A percentile compares a stretch with the other conserved stretches of the same genome.
phyloP scores from a whole-genome alignment of 1,140 invertebrate genomes.

The Leptinotarsa lineolata region DNA sequence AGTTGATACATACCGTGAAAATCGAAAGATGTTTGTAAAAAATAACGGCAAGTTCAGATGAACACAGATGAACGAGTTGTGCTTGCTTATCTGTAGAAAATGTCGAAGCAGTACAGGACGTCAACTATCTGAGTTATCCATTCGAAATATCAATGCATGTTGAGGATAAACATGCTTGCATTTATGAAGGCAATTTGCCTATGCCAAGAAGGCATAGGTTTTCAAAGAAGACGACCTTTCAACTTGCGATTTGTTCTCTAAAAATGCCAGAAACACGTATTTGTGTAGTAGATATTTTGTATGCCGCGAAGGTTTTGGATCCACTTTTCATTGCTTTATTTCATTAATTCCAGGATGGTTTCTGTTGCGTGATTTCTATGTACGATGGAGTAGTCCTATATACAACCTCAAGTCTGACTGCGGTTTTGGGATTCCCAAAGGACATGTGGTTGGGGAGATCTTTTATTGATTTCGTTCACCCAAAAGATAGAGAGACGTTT shows the following conservation, averaged over 20 bases:
- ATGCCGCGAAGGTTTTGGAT: neutral
- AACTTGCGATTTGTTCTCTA: neutral
- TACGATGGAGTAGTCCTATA: slow-evolving; percentile 79
- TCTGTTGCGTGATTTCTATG: slow-evolving; percentile 81
- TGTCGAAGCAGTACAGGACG: too few relatives aligned
- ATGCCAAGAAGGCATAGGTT: too few relatives aligned
- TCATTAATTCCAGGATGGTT: slow-evolving; percentile 66
- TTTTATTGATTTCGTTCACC: slow-evolving; percentile 85
- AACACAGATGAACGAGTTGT: too few relatives aligned
- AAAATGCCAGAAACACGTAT: neutral
- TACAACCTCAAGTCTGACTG: slow-evolving; percentile 70
- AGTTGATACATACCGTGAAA: too few relatives aligned
- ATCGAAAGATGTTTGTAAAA: too few relatives aligned
- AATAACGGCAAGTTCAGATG: too few relatives aligned
- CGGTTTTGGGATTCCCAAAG: slow-evolving; percentile 76
- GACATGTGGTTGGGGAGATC: slow-evolving; percentile 85
- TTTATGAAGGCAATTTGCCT: too few relatives aligned
- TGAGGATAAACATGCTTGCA: too few relatives aligned
- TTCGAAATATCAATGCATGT: too few relatives aligned
- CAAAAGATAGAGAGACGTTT: slow-evolving; percentile 68
- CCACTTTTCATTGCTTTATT: slow-evolving; percentile 20
- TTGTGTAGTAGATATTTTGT: neutral
- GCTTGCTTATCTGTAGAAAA: too few relatives aligned
- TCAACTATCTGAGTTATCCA: too few relatives aligned
- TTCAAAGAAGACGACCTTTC: too few relatives aligned